Percentiles rank a stretch among this genome's conserved stretches.
phyloP scores from a whole-genome alignment of 2,888 invertebrate species.

The Catocala nupta region DNA sequence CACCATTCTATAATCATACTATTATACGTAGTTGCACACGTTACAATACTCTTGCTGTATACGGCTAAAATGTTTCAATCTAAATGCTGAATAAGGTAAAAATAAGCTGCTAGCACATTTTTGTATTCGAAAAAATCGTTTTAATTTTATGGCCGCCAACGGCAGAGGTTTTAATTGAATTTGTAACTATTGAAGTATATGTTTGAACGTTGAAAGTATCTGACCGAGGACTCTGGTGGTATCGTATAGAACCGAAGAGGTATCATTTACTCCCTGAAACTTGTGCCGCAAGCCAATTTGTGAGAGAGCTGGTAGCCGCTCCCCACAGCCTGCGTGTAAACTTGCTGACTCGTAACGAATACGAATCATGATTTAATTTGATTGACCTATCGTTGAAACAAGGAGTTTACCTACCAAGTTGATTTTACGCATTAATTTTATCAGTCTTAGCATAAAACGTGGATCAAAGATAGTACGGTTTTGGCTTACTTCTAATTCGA shows the following conservation, averaged over 20 bases:
- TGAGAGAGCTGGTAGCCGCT: slow-evolving; percentile 53
- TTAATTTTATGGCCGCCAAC: no score
- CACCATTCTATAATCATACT: no score
- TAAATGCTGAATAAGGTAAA: no score
- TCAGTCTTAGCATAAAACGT: not conserved
- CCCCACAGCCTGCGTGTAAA: slow-evolving; percentile 49
- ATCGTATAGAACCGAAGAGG: slow-evolving; percentile 18
- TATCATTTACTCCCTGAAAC: slow-evolving; percentile 65
- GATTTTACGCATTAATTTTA: slow-evolving; percentile 32
- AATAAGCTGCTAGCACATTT: no score
- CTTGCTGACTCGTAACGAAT: slow-evolving; percentile 60
- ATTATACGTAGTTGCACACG: no score
- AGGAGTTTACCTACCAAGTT: slow-evolving; percentile 32
- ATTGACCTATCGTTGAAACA: slow-evolving; percentile 57
- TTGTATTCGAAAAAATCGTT: no score
- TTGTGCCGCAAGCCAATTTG: slow-evolving; percentile 66
- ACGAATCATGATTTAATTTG: slow-evolving; percentile 69
- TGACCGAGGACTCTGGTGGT: slow-evolving; percentile 9
- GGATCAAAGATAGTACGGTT: no score
- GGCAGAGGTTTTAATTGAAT: not conserved
- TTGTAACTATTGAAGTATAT: not conserved
- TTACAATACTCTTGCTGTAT: no score
- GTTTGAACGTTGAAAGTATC: not conserved
- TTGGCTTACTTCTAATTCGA: no score
- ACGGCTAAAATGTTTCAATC: no score